Conservation (phyloP, 2,888 invertebrate genomes). For the Oxycera nigricornis region DNA sequence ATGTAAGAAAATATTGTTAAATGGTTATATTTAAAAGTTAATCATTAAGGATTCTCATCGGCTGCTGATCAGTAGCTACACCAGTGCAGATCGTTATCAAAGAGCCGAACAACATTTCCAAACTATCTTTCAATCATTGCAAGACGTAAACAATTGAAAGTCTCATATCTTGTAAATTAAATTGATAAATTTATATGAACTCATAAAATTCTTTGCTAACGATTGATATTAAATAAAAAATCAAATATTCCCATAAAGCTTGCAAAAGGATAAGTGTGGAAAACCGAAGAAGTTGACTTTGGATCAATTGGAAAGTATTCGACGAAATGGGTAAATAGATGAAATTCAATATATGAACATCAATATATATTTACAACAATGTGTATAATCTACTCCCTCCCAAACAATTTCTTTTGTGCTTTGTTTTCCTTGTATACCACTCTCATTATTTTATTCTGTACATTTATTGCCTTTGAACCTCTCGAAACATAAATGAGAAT, state of each 20-base stretch:
- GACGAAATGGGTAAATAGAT: conserved; percentile 76
- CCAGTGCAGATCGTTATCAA: no score
- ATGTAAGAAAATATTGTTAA: no score
- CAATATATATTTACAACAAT: conserved; percentile 5
- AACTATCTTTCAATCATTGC: no score
- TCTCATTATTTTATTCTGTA: background rate
- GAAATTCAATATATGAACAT: conserved; percentile 8
- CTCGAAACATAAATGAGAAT: background rate
- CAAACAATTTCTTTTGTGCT: conserved; percentile 5
- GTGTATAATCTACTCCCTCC: conserved; percentile 17
- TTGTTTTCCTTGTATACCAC: background rate
- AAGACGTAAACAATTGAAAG: no score
- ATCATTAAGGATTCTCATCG: no score
- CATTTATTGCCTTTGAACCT: background rate
- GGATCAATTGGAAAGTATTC: conserved; percentile 79
- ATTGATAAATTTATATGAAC: background rate
- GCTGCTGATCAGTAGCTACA: no score
- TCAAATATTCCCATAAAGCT: conserved; percentile 73
- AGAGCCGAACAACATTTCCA: no score
- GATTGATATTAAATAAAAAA: conserved; percentile 34
- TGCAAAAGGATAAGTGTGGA: conserved; percentile 86
- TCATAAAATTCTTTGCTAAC: background rate
- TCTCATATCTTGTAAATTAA: no score
- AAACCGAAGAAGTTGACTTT: conserved; percentile 81
- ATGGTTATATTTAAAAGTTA: no score